These are phyloP conservation scores for Drosophila prostipennis DNA, from an alignment of 2,888 invertebrate genomes.

Conservation along the genomic window DNA sequence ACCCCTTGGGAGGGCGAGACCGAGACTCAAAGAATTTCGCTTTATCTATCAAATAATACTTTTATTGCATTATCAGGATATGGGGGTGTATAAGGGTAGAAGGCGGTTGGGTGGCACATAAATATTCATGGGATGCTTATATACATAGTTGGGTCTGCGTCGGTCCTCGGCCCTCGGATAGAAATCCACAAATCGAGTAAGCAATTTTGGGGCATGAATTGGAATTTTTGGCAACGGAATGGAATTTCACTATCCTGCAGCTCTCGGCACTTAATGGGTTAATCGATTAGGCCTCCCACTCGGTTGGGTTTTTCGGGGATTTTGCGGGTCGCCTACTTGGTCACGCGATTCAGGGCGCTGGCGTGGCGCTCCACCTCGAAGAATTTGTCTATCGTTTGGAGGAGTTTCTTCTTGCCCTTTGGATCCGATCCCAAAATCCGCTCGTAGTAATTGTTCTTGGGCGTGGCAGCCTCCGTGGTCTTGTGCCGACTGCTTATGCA, in stretches of 20 bases:
- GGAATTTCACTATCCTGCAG: constrained; percentile 42
- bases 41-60: constrained; percentile 47
- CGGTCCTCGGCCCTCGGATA: constrained; percentile 7
- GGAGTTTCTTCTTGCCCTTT: constrained; percentile 55
- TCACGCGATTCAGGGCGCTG: constrained; percentile 74
- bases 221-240: constrained; percentile 43
- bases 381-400: constrained; percentile 68
- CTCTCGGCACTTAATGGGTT: constrained; percentile 56
- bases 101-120: constrained; percentile 20
- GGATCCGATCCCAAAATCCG: constrained; percentile 58
- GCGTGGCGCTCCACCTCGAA: constrained; percentile 73
- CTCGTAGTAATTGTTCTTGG: constrained; percentile 50
- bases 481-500: constrained; percentile 27
- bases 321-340: constrained; percentile 43
- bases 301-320: constrained; percentile 1
- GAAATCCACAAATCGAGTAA: constrained; percentile 5
- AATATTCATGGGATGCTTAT: constrained; percentile 44
- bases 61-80: constrained; percentile 43
- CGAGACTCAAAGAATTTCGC: constrained; percentile 10
- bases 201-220: constrained; percentile 39
- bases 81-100: neutral
- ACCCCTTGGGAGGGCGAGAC: constrained; percentile 40
- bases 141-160: constrained; percentile 14
- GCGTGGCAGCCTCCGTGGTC: constrained; percentile 17
- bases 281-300: constrained; percentile 46